These are phyloP conservation scores for Lepidochitona cinerea DNA, from an alignment of 2,888 invertebrate species.

Conservation along the genomic window DNA sequence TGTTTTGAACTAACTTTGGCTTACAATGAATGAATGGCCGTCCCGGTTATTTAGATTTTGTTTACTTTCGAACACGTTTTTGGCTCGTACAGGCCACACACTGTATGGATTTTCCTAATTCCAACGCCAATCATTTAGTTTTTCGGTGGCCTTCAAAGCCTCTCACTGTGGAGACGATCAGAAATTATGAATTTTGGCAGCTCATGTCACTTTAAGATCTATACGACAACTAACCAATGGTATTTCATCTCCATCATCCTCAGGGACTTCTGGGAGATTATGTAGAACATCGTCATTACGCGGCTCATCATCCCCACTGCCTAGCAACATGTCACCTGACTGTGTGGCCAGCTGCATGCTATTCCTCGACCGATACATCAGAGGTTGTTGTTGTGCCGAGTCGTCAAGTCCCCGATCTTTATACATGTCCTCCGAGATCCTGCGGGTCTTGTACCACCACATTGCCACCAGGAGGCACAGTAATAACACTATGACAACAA, in stretches of 20 bases:
- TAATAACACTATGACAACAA: constrained; percentile 24
- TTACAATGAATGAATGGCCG: no score
- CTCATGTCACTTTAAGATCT: no score
- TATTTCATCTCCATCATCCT: constrained; percentile 49
- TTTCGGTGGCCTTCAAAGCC: no score
- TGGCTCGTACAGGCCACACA: no score
- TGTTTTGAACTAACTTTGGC: no score
- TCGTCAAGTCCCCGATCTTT: neutral
- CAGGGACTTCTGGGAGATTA: constrained; percentile 45
- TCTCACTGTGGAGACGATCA: no score
- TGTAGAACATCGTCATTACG: constrained; percentile 43
- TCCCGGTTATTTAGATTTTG: no score
- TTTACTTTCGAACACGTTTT: no score
- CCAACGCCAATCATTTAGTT: no score
- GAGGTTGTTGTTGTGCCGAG: constrained; percentile 5
- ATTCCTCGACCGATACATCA: constrained; percentile 43
- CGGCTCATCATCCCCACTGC: constrained; percentile 31
- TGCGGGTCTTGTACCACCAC: constrained; percentile 48
- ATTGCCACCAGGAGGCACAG: constrained; percentile 39
- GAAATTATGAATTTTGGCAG: no score
- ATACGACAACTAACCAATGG: constrained; percentile 36
- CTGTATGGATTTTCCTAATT: no score
- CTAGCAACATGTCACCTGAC: constrained; percentile 25
- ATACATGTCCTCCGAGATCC: neutral
- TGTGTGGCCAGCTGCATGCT: constrained; percentile 47